Evolutionary conservation across 2,113 vertebrate species (phyloP), one percentile per base, ranked within the genome.

Genomic region (Murina feae): DNA sequence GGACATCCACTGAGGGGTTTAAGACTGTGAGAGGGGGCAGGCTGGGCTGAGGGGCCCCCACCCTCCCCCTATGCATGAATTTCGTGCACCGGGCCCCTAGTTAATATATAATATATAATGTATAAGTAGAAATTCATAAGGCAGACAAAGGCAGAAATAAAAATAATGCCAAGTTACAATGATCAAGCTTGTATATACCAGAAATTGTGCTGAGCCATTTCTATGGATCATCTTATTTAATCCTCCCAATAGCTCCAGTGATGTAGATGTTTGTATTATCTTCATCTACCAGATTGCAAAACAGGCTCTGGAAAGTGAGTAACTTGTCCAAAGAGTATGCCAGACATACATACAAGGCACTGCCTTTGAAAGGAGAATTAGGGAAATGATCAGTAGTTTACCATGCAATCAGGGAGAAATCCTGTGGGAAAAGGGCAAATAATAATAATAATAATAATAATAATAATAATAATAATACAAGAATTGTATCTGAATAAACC

Each of bases 281-380:
- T 88, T 92, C 47, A 93, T 74, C 21, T 81, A 69, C 60, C 39
- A 93, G 84, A 63, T 51, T 69, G 68, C 13, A 30, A 68, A 85
- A 74, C 23, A 65, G 55, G 30, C 71, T 95, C 66, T 81, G 72
- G 76, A 75, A 96, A 14, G 63, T 92, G 47, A 93, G 49, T 39
- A 68, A 69, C 23, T 30, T 44, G 16, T 49, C 92, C 63, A 72
- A 51, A 30, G 20, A 69, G 35, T 9, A 63, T n/a, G 11, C 74
- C 63, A 86, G 47, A 51, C 11, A 23, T 55, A 30, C 47, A 74
- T 30, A 13, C 44, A 82, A 91, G 81, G 13, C 53, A 44, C 23
- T 58, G 0, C 39, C 23, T 88, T 8, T 81, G 65, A 49, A 84
- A 81, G 55, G 85, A 76, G 28, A 90, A 93, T 44, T 75, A 55